A percentile compares a stretch with the other conserved stretches of the same genome.
These are phyloP conservation scores for Oscheius sp. DNA, from an alignment of 2,888 invertebrate species.

Conservation along the genomic window DNA sequence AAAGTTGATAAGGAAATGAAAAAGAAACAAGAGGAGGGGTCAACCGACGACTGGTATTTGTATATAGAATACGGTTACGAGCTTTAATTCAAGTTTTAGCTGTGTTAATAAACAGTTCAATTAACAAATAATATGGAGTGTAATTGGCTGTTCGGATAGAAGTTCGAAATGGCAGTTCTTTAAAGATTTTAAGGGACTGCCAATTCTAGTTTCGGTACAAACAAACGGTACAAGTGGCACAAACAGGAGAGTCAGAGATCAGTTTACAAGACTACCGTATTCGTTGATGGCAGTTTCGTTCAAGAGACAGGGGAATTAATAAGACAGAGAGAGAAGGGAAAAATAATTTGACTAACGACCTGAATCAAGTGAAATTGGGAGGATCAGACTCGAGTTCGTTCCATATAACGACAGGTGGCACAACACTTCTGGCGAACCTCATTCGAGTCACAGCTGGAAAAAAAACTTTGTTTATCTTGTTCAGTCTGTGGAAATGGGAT, in stretches of 20 bases:
- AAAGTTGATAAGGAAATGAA: conserved; percentile 67
- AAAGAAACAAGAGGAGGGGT: background rate
- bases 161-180: no score
- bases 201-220: no score
- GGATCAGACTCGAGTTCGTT: conserved; percentile 38
- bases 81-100: conserved; percentile 19
- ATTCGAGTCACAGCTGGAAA: conserved; percentile 63
- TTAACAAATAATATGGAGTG: no score
- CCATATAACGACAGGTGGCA: conserved; percentile 58
- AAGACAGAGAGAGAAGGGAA: conserved; percentile 8
- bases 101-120: no score
- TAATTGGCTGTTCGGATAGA: no score
- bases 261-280: conserved; percentile 20
- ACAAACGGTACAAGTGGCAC: no score
- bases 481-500: background rate
- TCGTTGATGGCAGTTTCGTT: conserved; percentile 23
- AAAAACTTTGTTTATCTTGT: conserved; percentile 4
- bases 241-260: no score
- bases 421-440: conserved; percentile 67
- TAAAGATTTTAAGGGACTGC: no score
- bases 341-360: conserved; percentile 16
- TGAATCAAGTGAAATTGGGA: conserved; percentile 9
- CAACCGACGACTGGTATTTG: conserved; percentile 24
- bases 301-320: background rate
- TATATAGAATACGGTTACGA: conserved; percentile 30